Evolutionary conservation across 2,888 invertebrate genomes (phyloP).

Genomic region (Lasioglossum morio): DNA sequence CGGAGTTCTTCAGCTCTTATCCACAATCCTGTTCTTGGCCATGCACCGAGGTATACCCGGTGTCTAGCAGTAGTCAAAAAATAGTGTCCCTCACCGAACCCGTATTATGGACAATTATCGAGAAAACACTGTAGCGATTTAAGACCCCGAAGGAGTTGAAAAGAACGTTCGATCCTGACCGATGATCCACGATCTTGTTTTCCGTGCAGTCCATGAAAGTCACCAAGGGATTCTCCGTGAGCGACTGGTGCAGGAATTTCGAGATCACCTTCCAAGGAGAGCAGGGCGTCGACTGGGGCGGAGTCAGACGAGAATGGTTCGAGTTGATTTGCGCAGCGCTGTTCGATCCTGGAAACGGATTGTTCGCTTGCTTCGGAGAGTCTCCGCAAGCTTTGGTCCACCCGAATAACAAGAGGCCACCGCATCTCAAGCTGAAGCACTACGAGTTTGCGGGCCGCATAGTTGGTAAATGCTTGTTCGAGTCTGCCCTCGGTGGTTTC

Average conservation of each 20-base stretch:
- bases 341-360: constrained; percentile 93
- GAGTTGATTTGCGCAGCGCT: constrained; percentile 94
- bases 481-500: constrained; percentile 95
- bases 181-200: not conserved
- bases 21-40: no score
- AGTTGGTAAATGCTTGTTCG: constrained; percentile 97
- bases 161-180: not conserved
- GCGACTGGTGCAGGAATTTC: constrained; percentile 97
- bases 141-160: not conserved
- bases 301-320: constrained; percentile 97
- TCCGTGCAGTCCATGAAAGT: constrained; percentile 90
- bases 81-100: no score
- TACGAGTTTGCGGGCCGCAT: constrained; percentile 97
- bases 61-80: no score
- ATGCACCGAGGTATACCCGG: no score
- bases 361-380: constrained; percentile 95
- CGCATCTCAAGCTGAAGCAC: constrained; percentile 93
- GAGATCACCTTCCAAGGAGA: constrained; percentile 97
- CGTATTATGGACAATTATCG: no score
- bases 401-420: constrained; percentile 92
- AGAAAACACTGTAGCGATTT: no score
- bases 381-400: constrained; percentile 95
- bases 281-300: constrained; percentile 98
- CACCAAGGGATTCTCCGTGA: constrained; percentile 93
- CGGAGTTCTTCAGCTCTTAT: no score